These are phyloP conservation scores for Nowickia ferox DNA, from an alignment of 2,888 invertebrate species.

Conservation along the genomic window DNA sequence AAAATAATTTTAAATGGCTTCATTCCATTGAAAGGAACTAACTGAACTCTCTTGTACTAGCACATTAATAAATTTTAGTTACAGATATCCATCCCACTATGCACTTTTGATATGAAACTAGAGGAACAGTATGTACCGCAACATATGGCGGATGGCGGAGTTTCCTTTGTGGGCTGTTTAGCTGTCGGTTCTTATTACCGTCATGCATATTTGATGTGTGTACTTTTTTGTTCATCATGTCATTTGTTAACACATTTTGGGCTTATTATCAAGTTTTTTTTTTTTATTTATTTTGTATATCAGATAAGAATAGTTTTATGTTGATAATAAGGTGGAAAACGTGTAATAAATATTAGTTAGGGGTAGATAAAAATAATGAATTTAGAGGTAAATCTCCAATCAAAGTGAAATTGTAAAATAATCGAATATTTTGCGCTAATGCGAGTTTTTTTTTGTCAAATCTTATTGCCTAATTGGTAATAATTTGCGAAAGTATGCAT, in stretches of 20 bases:
- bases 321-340: background rate
- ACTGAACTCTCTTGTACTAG: conserved; percentile 16
- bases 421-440: too few relatives aligned
- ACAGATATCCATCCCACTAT: background rate
- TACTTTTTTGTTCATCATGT: background rate
- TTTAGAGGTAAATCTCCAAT: background rate
- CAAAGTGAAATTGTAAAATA: too few relatives aligned
- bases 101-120: background rate
- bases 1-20: conserved; percentile 58
- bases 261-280: conserved; percentile 35
- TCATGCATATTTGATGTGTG: conserved; percentile 22
- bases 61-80: background rate
- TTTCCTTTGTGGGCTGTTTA: conserved; percentile 31
- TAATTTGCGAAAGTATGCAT: too few relatives aligned
- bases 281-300: too few relatives aligned
- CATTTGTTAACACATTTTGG: conserved; percentile 50
- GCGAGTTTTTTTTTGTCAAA: too few relatives aligned
- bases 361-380: background rate
- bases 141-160: conserved; percentile 12
- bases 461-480: too few relatives aligned
- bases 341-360: background rate
- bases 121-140: background rate
- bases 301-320: conserved; percentile 9
- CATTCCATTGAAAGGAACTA: conserved; percentile 44
- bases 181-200: conserved; percentile 34